Percentiles rank a stretch among this genome's conserved stretches.
Conservation (phyloP, 2,797 vertebrate species). For the Hypotaenidia okinawae region DNA sequence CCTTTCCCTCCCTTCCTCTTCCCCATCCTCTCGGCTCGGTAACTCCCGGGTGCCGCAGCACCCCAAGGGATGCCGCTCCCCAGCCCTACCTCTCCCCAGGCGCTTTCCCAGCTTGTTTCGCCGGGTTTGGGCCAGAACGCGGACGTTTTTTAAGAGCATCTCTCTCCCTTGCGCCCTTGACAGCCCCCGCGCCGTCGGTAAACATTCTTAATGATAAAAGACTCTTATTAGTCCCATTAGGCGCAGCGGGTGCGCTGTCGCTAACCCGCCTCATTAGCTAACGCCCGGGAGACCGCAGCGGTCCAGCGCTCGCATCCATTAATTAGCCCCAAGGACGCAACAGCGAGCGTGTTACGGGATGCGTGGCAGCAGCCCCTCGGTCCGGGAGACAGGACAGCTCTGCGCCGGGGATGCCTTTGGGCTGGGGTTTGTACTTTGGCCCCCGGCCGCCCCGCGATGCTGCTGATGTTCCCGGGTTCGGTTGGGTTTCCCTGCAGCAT, state of each 20-base stretch:
- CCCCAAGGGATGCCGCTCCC: background rate
- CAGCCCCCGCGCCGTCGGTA: background rate
- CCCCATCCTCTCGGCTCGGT: background rate
- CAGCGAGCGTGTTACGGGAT: background rate
- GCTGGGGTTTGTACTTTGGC: background rate
- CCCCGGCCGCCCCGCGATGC: background rate
- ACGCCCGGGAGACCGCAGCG: background rate
- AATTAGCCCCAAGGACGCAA: rapidly evolving
- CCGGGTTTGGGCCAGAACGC: background rate
- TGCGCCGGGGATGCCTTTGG: background rate
- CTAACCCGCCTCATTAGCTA: background rate
- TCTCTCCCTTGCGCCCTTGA: background rate
- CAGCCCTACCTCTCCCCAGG: background rate
- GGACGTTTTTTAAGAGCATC: background rate
- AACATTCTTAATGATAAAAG: background rate
- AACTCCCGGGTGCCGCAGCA: rapidly evolving
- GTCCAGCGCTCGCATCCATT: background rate
- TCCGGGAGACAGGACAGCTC: background rate
- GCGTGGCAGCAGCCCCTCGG: rapidly evolving
- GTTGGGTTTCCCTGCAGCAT: constrained; percentile 76
- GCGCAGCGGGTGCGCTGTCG: background rate
- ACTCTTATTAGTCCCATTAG: background rate
- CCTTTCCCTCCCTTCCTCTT: background rate
- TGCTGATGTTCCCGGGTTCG: background rate
- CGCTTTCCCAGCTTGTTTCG: rapidly evolving